These are phyloP conservation scores for Planococcus citri DNA, from an alignment of 1,140 invertebrate genomes.

Conservation along the genomic window DNA sequence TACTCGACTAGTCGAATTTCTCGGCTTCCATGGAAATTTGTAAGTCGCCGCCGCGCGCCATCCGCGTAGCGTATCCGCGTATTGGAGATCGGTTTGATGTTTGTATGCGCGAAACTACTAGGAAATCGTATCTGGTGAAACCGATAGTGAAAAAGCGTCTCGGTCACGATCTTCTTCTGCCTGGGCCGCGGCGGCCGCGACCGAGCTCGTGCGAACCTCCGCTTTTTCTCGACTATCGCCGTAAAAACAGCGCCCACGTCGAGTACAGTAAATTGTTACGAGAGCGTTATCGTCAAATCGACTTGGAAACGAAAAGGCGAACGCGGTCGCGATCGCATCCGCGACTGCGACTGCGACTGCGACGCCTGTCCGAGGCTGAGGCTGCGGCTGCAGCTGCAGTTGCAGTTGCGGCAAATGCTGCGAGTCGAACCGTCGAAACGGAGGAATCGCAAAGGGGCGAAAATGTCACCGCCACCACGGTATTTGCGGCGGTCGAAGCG, in stretches of 20 bases:
- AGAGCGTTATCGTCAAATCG: not conserved
- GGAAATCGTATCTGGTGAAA: not conserved
- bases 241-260: not conserved
- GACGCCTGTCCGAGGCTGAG: too few relatives aligned
- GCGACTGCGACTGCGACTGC: too few relatives aligned
- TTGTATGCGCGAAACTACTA: not conserved
- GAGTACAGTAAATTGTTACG: not conserved
- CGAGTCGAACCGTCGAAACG: too few relatives aligned
- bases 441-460: too few relatives aligned
- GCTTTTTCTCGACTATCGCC: not conserved
- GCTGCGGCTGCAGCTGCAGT: too few relatives aligned
- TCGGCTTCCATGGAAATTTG: not conserved
- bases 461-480: too few relatives aligned
- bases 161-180: not conserved
- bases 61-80: too few relatives aligned
- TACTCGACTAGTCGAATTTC: too few relatives aligned
- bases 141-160: not conserved
- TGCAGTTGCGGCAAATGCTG: too few relatives aligned
- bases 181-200: not conserved
- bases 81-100: not conserved
- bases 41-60: not conserved
- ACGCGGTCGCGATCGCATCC: too few relatives aligned
- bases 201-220: not conserved
- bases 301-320: not conserved
- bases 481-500: too few relatives aligned